These are phyloP conservation scores for Phycodurus eques DNA, from an alignment of 2,113 vertebrate species.

Conservation along the genomic window DNA sequence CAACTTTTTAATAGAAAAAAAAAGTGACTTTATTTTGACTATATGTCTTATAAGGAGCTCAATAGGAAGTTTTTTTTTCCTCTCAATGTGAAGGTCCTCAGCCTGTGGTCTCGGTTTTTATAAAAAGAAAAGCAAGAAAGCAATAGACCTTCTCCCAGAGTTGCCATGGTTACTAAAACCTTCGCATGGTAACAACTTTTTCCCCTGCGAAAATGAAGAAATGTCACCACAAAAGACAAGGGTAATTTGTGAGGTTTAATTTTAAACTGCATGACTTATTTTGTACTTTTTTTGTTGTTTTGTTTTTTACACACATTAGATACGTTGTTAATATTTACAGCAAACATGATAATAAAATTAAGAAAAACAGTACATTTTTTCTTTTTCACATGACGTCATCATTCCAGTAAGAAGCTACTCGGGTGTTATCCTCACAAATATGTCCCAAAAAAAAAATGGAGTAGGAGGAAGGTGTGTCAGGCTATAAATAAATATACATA, in stretches of 20 bases:
- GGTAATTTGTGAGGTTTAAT: slow-evolving; percentile 75
- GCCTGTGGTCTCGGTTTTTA: too few species aligned
- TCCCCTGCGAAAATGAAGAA: background rate
- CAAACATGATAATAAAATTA: slow-evolving; percentile 50
- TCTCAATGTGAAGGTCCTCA: too few species aligned
- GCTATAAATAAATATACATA: slow-evolving; percentile 30
- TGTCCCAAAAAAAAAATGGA: slow-evolving; percentile 24
- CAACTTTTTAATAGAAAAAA: too few species aligned
- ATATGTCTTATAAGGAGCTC: too few species aligned
- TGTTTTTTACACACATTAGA: slow-evolving; percentile 61
- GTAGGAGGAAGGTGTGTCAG: slow-evolving; percentile 31
- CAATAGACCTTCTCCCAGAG: background rate
- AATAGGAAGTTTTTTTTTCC: too few species aligned
- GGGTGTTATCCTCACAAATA: slow-evolving; percentile 47
- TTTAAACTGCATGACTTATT: slow-evolving; percentile 67
- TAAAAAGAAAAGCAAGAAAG: background rate
- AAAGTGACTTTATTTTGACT: too few species aligned
- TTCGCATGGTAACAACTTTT: background rate
- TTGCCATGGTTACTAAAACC: background rate
- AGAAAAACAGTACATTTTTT: slow-evolving; percentile 22
- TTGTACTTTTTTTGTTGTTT: background rate
- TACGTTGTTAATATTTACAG: slow-evolving; percentile 72
- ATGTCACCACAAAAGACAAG: background rate
- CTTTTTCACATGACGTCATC: slow-evolving; percentile 40
- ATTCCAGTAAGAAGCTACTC: slow-evolving; percentile 38